A percentile compares a stretch with the other conserved stretches of the same genome.
phyloP scores from a whole-genome alignment of 2,888 invertebrate species.

The Sepioteuthis lessoniana region DNA sequence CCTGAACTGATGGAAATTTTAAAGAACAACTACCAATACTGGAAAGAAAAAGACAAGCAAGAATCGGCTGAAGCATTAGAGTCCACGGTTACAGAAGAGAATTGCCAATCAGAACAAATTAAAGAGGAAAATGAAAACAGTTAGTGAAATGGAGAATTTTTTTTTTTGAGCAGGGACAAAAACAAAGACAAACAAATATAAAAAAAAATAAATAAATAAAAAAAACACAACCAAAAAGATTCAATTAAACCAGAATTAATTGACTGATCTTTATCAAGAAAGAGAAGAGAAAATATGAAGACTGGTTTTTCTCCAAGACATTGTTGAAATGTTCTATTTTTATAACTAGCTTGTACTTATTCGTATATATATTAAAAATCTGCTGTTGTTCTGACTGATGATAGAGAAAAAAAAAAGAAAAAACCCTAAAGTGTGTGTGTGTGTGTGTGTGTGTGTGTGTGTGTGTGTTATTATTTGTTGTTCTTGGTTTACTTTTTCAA shows the following conservation, averaged over 20 bases:
- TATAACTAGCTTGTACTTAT: slow-evolving; percentile 33
- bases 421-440: not conserved
- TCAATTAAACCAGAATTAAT: not conserved
- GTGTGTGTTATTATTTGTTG: not conserved
- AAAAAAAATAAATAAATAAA: not conserved
- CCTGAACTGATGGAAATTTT: slow-evolving; percentile 90
- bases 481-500: not conserved
- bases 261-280: not conserved
- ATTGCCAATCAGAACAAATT: not conserved
- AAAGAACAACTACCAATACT: slow-evolving; percentile 89
- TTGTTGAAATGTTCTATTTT: slow-evolving; percentile 13
- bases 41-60: slow-evolving; percentile 82
- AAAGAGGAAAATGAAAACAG: not conserved
- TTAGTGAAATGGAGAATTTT: slow-evolving; percentile 24
- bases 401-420: not conserved
- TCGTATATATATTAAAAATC: slow-evolving; percentile 23
- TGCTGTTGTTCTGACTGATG: not conserved
- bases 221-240: not conserved
- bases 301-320: slow-evolving; percentile 6
- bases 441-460: not conserved
- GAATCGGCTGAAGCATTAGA: not conserved
- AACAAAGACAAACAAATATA: not conserved
- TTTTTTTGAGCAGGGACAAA: slow-evolving; percentile 23
- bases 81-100: not conserved
- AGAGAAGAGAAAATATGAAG: not conserved